phyloP scores from a whole-genome alignment of 2,888 invertebrate genomes.

The Eubasilissa splendida region DNA sequence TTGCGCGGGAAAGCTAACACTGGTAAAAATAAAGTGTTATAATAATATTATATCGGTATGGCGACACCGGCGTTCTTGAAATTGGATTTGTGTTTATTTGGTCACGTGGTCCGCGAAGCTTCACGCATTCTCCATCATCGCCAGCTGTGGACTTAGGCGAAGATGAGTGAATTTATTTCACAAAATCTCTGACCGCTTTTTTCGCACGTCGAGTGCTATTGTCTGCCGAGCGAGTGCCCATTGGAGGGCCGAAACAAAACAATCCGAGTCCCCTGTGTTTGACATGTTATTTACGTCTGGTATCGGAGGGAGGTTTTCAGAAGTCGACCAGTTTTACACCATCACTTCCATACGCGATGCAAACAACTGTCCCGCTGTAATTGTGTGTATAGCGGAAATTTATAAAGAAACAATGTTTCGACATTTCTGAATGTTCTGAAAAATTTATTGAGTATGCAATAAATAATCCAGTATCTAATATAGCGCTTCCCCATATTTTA shows the following conservation, averaged over 20 bases:
- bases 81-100: conserved; percentile 27
- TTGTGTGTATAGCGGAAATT: too few relatives aligned
- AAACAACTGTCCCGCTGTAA: too few relatives aligned
- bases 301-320: conserved; percentile 16
- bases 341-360: too few relatives aligned
- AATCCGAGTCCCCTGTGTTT: conserved; percentile 53
- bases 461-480: too few relatives aligned
- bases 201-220: conserved; percentile 55
- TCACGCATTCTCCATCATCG: conserved; percentile 6
- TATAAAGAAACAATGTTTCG: too few relatives aligned
- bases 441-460: too few relatives aligned
- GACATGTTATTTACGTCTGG: conserved; percentile 57
- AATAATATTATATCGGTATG: neutral
- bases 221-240: conserved; percentile 52
- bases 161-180: conserved; percentile 53
- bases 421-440: too few relatives aligned
- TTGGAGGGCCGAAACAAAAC: conserved; percentile 58
- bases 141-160: conserved; percentile 47
- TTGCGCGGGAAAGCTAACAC: neutral
- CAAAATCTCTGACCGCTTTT: conserved; percentile 51
- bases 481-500: too few relatives aligned
- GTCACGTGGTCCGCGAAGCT: neutral
- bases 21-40: neutral
- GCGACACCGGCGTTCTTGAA: neutral
- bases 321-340: neutral